Evolutionary conservation across 2,888 invertebrate species (phyloP).

Genomic region (Hermaeophaga mercurialis): DNA sequence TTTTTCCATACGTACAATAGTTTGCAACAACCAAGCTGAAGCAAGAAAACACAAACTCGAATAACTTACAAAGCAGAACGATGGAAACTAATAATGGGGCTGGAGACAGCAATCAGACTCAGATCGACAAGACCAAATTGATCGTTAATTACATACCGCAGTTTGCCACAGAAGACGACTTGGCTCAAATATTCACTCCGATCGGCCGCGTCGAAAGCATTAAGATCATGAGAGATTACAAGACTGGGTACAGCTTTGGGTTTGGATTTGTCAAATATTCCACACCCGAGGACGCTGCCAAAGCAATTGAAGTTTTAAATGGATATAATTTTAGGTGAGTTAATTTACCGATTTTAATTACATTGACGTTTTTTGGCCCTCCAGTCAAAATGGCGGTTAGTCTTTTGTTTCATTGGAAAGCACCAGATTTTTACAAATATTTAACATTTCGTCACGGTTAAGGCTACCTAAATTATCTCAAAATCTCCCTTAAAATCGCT

Average conservation of each 20-base stretch:
- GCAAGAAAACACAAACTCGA: constrained; percentile 28
- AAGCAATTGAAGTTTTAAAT: constrained; percentile 86
- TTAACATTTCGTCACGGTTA: too few relatives aligned
- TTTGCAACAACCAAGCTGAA: constrained; percentile 37
- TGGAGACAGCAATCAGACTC: constrained; percentile 48
- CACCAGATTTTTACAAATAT: too few relatives aligned
- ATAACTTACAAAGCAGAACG: constrained; percentile 2
- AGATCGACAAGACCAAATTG: constrained; percentile 71
- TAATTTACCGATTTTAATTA: too few relatives aligned
- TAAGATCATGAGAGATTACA: constrained; percentile 85
- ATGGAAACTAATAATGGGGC: constrained; percentile 46
- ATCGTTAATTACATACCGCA: constrained; percentile 96
- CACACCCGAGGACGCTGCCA: constrained; percentile 80
- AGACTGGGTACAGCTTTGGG: constrained; percentile 95
- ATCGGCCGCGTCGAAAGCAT: constrained; percentile 90
- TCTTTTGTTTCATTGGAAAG: too few relatives aligned
- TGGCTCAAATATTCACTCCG: constrained; percentile 85
- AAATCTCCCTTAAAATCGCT: too few relatives aligned
- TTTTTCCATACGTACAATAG: constrained; percentile 32
- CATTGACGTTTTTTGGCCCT: too few relatives aligned
- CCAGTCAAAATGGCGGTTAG: too few relatives aligned
- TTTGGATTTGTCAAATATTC: constrained; percentile 95
- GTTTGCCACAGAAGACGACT: constrained; percentile 88
- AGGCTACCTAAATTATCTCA: too few relatives aligned
- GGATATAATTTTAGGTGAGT: constrained; percentile 62